phyloP scores from a whole-genome alignment of 1,140 invertebrate genomes.

The Chironomus striatipennis region DNA sequence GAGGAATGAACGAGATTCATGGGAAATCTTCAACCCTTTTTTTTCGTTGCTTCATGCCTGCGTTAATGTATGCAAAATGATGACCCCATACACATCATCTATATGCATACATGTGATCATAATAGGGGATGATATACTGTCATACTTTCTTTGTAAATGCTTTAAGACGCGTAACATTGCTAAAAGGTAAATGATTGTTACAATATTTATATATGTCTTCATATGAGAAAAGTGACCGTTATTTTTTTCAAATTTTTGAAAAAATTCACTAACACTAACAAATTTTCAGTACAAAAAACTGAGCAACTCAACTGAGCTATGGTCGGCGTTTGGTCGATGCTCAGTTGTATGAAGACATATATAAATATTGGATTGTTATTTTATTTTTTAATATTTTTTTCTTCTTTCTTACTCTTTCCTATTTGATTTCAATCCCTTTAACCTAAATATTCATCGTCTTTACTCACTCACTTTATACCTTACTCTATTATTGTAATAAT shows the following conservation, averaged over 20 bases:
- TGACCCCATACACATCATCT: not conserved
- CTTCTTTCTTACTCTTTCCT: not conserved
- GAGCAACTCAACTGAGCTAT: too few relatives aligned
- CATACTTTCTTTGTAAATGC: not conserved
- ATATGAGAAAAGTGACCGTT: too few relatives aligned
- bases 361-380: too few relatives aligned
- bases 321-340: too few relatives aligned
- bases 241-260: too few relatives aligned
- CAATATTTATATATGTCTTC: too few relatives aligned
- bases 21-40: constrained; percentile 23
- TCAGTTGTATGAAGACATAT: too few relatives aligned
- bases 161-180: constrained; percentile 19
- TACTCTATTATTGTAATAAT: constrained; percentile 1
- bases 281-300: too few relatives aligned
- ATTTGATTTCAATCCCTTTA: not conserved
- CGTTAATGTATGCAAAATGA: constrained; percentile 23
- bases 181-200: not conserved
- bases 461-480: not conserved
- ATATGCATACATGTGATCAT: not conserved
- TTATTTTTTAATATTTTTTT: not conserved
- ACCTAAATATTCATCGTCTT: not conserved
- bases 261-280: too few relatives aligned
- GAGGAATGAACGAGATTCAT: constrained; percentile 8
- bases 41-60: not conserved
- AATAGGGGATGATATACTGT: constrained; percentile 21